These are phyloP conservation scores for Drosophila mettleri DNA, from an alignment of 2,888 invertebrate genomes.

Conservation along the genomic window DNA sequence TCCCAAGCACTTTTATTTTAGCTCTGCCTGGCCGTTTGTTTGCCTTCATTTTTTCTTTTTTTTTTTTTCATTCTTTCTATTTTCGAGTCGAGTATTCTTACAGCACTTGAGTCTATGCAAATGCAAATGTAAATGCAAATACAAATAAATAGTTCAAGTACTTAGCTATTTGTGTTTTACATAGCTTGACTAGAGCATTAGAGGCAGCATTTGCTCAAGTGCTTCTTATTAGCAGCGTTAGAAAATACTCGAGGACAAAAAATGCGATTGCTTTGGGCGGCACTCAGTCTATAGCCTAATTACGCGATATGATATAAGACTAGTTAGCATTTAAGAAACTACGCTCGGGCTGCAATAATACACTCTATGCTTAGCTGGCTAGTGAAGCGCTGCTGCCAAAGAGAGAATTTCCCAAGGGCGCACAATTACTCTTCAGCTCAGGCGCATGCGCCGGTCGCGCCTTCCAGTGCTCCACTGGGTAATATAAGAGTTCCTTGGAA, in stretches of 20 bases:
- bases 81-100: conserved; percentile 46
- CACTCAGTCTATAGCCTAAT: not conserved
- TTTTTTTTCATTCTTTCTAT: conserved; percentile 15
- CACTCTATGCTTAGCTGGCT: conserved; percentile 7
- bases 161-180: conserved; percentile 29
- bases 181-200: conserved; percentile 17
- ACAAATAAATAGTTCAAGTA: conserved; percentile 62
- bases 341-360: not conserved
- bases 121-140: conserved; percentile 45
- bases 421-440: conserved; percentile 17
- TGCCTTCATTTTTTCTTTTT: conserved; percentile 5
- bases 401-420: conserved; percentile 53
- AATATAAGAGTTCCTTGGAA: conserved; percentile 71
- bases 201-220: conserved; percentile 15
- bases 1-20: conserved; percentile 74
- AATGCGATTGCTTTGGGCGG: not conserved
- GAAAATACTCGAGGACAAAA: conserved; percentile 7
- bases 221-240: conserved; percentile 6
- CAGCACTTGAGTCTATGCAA: conserved; percentile 52
- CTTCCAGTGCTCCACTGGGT: conserved; percentile 53
- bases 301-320: not conserved
- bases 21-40: conserved; percentile 24
- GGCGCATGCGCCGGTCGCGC: conserved; percentile 49
- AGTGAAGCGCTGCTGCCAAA: conserved; percentile 22
- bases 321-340: conserved; percentile 4